A percentile compares a stretch with the other conserved stretches of the same genome.
These are phyloP conservation scores for Threskiornis aethiopicus DNA, from an alignment of 2,797 vertebrate genomes.

Conservation along the genomic window DNA sequence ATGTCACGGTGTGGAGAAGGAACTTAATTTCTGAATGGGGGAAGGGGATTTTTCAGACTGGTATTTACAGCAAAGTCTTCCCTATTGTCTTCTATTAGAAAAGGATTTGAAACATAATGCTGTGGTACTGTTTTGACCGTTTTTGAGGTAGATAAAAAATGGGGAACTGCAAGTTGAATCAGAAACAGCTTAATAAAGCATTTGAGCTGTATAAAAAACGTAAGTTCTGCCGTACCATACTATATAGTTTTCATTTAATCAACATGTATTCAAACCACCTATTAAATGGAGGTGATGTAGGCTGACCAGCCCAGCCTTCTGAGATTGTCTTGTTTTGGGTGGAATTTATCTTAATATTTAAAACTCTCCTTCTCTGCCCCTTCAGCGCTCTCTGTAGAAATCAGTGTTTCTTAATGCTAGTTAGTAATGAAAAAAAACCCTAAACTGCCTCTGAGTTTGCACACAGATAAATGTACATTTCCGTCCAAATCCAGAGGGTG, in stretches of 20 bases:
- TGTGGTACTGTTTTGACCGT: rapidly evolving
- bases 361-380: background rate
- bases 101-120: background rate
- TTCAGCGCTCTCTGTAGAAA: background rate
- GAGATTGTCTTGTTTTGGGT: background rate
- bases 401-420: background rate
- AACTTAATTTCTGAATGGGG: background rate
- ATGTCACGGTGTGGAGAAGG: background rate
- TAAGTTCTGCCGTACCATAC: background rate
- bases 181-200: background rate
- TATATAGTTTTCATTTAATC: background rate
- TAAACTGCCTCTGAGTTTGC: background rate
- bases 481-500: background rate
- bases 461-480: background rate
- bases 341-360: background rate
- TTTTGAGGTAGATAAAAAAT: background rate
- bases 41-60: background rate
- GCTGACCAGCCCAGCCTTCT: background rate
- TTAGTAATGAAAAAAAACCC: background rate
- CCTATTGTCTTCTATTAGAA: background rate
- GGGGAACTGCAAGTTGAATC: background rate
- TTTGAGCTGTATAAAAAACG: background rate
- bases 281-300: background rate
- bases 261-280: background rate
- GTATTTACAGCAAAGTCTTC: background rate